Base-by-base conservation (phyloP, 2,888 invertebrate species). In the Adelognathus sp. region DNA sequence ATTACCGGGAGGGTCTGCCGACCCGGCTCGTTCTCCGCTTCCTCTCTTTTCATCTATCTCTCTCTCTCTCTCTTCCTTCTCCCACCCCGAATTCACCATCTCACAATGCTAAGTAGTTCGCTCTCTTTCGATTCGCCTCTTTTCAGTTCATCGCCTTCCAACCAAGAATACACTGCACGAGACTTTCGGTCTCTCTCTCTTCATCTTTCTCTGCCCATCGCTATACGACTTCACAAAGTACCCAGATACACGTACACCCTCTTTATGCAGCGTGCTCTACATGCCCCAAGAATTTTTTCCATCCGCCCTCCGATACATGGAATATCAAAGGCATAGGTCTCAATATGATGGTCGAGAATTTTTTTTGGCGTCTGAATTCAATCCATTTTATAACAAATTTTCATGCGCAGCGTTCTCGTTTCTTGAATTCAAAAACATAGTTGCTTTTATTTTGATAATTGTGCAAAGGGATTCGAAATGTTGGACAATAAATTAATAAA, bases 71-170 rank as follows among this genome's bases (percentile, higher is more conserved):
- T 69, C 71, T 69, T 69, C 44, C 52, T 46, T 76, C 78, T 29
- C 24, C 18, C 46, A 50, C 41, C 50, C 24, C 27, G 44, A 56
- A 63, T 70, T 70, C 70, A n/a, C n/a, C 64, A 46, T 63, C 71
- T 56, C 70, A 63, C 79, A 75, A 79, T 75, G 79, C 75, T 75
- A 75, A 79, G 75, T 75, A 75, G 79, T 75, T 79, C n/a, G n/a
- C n/a, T n/a, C 79, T 61, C 75, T 72, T 56, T 75, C 79, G 79
- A 79, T 79, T 75, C 79, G 79, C 75, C 71, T 75, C 75, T 67
- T 79, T 72, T 79, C 79, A 63, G 67, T 79, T 67, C 71, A 63
- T 79, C 79, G 75, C 75, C 79, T 75, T 67, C 18, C 52, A 11
- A 64, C 56, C 18, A 46, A 44, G 39, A 75, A 52, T 67, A 61